phyloP scores from a whole-genome alignment of 2,888 invertebrate species.

The Esperia sulphurella region DNA sequence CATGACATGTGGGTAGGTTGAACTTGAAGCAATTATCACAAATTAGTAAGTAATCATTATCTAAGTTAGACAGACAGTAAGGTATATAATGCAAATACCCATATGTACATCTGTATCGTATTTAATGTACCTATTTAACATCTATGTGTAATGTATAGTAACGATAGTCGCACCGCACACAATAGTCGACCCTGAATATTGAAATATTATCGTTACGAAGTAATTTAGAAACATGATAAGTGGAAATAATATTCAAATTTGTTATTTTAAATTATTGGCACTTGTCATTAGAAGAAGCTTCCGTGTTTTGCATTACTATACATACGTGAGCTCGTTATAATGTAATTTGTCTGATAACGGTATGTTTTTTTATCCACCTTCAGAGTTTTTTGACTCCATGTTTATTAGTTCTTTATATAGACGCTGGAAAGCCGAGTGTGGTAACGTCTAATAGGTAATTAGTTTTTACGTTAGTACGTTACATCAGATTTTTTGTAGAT shows the following conservation, averaged over 20 bases:
- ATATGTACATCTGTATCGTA: no score
- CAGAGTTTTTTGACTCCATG: conserved; percentile 26
- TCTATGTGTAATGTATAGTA: not conserved
- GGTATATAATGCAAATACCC: not conserved
- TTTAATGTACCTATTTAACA: not conserved
- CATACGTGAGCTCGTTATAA: conserved; percentile 22
- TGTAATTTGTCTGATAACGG: conserved; percentile 43
- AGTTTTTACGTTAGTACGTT: not conserved
- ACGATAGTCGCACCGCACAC: not conserved
- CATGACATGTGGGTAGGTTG: not conserved
- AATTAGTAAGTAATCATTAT: not conserved
- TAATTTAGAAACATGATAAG: conserved; percentile 7
- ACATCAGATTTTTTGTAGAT: not conserved
- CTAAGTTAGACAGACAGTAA: not conserved
- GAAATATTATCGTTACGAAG: conserved; percentile 6
- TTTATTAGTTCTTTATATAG: not conserved
- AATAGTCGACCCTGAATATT: conserved; percentile 2
- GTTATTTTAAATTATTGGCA: conserved; percentile 24
- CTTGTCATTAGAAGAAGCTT: conserved; percentile 33
- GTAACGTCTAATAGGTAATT: not conserved
- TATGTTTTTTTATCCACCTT: conserved; percentile 21
- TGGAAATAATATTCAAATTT: conserved; percentile 7
- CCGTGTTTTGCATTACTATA: conserved; percentile 27
- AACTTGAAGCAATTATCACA: not conserved
- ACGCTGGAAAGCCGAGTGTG: not conserved